Evolutionary conservation across 2,888 invertebrate species (phyloP), one percentile per base, ranked within the genome.

Genomic region (Nysson spinosus): DNA sequence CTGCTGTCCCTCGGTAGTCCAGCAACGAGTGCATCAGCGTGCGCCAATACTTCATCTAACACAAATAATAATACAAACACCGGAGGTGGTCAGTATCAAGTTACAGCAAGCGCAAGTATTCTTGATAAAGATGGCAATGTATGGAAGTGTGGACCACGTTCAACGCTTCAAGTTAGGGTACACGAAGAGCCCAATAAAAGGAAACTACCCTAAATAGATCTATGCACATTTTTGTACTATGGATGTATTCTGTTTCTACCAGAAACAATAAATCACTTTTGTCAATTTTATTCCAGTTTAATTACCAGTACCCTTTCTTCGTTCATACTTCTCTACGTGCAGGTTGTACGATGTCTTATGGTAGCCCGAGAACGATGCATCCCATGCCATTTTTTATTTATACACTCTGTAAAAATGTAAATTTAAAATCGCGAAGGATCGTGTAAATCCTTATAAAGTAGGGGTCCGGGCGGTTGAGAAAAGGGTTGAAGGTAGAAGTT

Each of bases 61-160:
- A 42, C 46, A 0, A 61, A 51, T 22, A 50, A 49, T 39, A 35
- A 66, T 12, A 61, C 74, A 3, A 72, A 70, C 14, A 71, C 65
- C 5, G 87, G 90, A 0, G 92, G 92, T 9, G 92, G 92, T 0
- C 91, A 93, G 69, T 94, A 94, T 86, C 89, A 92, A 64, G 92
- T 97, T 20, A 93, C 92, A 0, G 92, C 96, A 4, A 95, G 96
- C 82, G 95, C 96, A 0, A 93, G 94, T 66, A 92, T 97, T 50
- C 91, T 96, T 0, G 97, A 98, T 85, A 93, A 94, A 71, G 90
- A 91, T 67, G 96, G 95, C 0, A 92, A 93, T 56, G 90, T 94
- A 3, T 98, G 98, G 97, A 94, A 94, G 83, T 97, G 96, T 0
- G 97, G 97, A 0, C 96, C 96, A 0, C 91, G 93, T 78, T 93